Percentiles rank a stretch among this genome's conserved stretches.
These are phyloP conservation scores for Spongilla lacustris DNA, from an alignment of 37 sponge, comb jelly and placozoan genomes.

Conservation along the genomic window DNA sequence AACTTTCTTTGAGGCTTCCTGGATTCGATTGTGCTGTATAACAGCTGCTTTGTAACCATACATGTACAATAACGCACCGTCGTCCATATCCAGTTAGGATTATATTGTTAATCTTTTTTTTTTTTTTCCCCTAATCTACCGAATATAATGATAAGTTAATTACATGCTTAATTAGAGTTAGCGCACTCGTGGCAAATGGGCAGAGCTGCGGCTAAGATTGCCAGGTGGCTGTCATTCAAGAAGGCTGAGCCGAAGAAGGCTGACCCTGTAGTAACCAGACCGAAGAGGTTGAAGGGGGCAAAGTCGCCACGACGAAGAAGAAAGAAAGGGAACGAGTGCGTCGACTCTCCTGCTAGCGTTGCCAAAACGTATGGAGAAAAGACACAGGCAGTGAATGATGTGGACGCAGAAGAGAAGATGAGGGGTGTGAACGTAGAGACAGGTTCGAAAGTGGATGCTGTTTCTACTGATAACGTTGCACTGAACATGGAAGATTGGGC, in stretches of 20 bases:
- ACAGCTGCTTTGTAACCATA: too few species aligned
- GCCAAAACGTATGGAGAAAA: neutral
- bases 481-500: conserved; percentile 73
- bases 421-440: neutral
- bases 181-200: neutral
- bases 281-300: neutral
- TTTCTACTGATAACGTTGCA: neutral
- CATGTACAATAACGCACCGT: neutral
- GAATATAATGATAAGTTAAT: neutral
- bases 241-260: neutral
- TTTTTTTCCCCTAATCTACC: too few species aligned
- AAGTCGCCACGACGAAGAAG: neutral
- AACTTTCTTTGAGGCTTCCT: neutral
- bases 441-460: neutral
- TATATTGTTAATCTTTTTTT: too few species aligned
- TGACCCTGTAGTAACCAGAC: neutral
- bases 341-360: neutral
- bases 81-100: neutral
- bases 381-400: neutral
- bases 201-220: neutral
- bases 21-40: too few species aligned
- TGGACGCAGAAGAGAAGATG: neutral
- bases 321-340: neutral
- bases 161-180: neutral
- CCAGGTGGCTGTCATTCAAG: neutral